Conservation (phyloP, 2,113 vertebrate genomes). For the Carassius carassius region DNA sequence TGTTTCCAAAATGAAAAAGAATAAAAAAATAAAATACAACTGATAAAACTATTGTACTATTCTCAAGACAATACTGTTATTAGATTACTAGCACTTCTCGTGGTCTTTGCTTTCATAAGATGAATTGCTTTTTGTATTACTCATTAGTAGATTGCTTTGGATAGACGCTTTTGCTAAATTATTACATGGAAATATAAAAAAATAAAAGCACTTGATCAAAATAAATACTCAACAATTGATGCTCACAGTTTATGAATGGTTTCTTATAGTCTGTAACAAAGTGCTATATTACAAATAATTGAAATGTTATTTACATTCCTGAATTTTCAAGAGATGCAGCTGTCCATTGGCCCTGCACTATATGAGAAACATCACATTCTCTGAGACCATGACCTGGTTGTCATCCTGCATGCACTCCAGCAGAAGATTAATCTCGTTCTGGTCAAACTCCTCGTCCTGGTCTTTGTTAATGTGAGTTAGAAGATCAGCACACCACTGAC, state of each 20-base stretch:
- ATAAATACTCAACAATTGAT: not conserved
- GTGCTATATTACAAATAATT: not conserved
- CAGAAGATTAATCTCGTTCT: conserved; percentile 61
- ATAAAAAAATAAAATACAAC: no score
- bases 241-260: conserved; percentile 52
- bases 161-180: no score
- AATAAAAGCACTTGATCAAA: not conserved
- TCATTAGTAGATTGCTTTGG: no score
- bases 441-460: conserved; percentile 58
- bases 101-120: no score
- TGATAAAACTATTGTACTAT: not conserved
- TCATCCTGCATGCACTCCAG: conserved; percentile 69
- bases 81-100: no score
- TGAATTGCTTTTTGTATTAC: no score
- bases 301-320: not conserved
- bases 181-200: not conserved
- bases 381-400: conserved; percentile 74
- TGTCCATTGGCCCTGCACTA: conserved; percentile 25
- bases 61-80: not conserved
- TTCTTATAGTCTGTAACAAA: not conserved
- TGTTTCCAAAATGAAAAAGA: no score
- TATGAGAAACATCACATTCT: conserved; percentile 71
- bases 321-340: not conserved
- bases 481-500: conserved; percentile 65
- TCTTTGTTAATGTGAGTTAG: conserved; percentile 63